Conservation (phyloP, 2,888 invertebrate species). For the Choreutis nemorana region DNA sequence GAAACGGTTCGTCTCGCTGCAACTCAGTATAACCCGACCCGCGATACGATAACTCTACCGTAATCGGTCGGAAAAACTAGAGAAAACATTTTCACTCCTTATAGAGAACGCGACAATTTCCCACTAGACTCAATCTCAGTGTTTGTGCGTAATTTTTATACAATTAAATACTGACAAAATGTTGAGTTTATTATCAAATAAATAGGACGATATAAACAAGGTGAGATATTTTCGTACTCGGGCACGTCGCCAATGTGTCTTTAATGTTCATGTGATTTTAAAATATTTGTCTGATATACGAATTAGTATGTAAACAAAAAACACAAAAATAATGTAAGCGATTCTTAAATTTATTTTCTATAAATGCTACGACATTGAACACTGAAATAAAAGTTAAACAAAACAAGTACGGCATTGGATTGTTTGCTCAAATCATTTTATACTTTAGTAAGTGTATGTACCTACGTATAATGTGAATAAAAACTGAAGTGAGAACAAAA, state of each 20-base stretch:
- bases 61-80: too few relatives aligned
- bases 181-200: too few relatives aligned
- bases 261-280: constrained; percentile 22
- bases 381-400: constrained; percentile 3
- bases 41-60: too few relatives aligned
- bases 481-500: too few relatives aligned
- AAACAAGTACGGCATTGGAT: constrained; percentile 12
- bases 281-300: constrained; percentile 21
- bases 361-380: constrained; percentile 2
- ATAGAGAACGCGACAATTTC: too few relatives aligned
- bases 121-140: too few relatives aligned
- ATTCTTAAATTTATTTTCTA: not conserved
- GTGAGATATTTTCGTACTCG: constrained; percentile 45
- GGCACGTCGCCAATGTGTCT: constrained; percentile 40
- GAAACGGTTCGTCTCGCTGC: too few relatives aligned
- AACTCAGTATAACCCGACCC: too few relatives aligned
- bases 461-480: too few relatives aligned
- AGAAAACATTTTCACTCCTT: too few relatives aligned
- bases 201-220: constrained; percentile 26
- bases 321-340: constrained; percentile 10
- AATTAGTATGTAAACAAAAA: constrained; percentile 17
- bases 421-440: too few relatives aligned
- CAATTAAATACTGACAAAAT: constrained; percentile 1
- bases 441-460: too few relatives aligned
- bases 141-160: not conserved